These are phyloP conservation scores for Actias luna DNA, from an alignment of 2,888 invertebrate genomes.

Conservation along the genomic window DNA sequence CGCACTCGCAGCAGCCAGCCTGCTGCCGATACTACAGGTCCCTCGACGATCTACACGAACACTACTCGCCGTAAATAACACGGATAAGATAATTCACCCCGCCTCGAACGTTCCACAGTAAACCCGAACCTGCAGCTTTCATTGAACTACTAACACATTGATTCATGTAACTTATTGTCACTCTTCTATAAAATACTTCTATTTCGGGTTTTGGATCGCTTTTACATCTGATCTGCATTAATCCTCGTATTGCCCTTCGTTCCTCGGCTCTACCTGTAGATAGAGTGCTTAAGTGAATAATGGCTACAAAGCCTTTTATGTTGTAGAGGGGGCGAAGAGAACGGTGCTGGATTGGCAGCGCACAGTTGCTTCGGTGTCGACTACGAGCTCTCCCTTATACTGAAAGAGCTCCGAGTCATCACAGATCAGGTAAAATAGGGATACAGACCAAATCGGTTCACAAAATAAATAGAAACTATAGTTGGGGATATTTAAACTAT, in stretches of 20 bases:
- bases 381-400: conserved; percentile 96
- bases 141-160: conserved; percentile 39
- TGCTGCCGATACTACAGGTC: conserved; percentile 91
- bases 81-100: conserved; percentile 77
- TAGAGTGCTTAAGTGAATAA: conserved; percentile 68
- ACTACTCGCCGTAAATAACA: conserved; percentile 82
- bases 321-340: conserved; percentile 82
- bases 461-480: neutral
- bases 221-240: conserved; percentile 62
- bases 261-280: conserved; percentile 75
- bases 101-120: conserved; percentile 76
- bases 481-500: neutral
- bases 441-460: neutral
- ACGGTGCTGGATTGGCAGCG: conserved; percentile 89
- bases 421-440: conserved; percentile 87
- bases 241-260: conserved; percentile 73
- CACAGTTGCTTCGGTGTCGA: conserved; percentile 95
- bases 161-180: conserved; percentile 44
- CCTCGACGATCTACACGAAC: conserved; percentile 83
- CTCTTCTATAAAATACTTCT: conserved; percentile 40
- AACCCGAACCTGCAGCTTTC: conserved; percentile 71
- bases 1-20: conserved; percentile 86
- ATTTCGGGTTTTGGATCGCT: conserved; percentile 61
- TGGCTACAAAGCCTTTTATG: conserved; percentile 66
- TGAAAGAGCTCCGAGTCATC: conserved; percentile 96